Conservation (phyloP, 2,797 vertebrate species). For the Siniperca undulata region DNA sequence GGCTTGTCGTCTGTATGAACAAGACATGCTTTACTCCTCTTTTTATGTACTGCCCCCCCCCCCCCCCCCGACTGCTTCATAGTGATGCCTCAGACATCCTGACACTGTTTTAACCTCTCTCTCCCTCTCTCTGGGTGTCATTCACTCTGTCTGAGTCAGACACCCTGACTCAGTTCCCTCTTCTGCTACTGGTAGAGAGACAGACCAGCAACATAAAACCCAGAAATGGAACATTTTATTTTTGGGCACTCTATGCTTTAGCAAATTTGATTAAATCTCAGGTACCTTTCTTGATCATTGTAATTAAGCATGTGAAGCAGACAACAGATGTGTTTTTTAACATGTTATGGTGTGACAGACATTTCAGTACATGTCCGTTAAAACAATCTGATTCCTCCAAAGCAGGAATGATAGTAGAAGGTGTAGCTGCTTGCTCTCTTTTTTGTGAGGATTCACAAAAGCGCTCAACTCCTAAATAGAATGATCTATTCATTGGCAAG, state of each 20-base stretch:
- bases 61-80: slow-evolving; percentile 29
- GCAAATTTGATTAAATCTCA: neutral
- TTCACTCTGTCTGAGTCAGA: slow-evolving; percentile 61
- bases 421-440: neutral
- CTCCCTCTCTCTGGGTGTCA: slow-evolving; percentile 46
- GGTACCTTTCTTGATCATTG: neutral
- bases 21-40: slow-evolving; percentile 35
- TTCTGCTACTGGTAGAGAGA: slow-evolving; percentile 24
- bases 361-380: neutral
- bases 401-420: neutral
- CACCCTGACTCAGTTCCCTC: slow-evolving; percentile 58
- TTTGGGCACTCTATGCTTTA: neutral
- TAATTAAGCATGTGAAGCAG: neutral
- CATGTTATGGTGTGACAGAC: neutral
- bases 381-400: neutral
- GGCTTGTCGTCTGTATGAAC: slow-evolving; percentile 21
- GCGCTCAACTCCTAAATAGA: neutral
- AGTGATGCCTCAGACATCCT: slow-evolving; percentile 46
- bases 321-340: neutral
- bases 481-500: neutral
- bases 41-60: slow-evolving; percentile 24
- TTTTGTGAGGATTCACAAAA: neutral
- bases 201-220: neutral
- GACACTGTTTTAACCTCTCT: slow-evolving; percentile 48
- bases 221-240: neutral